phyloP scores from a whole-genome alignment of 2,797 vertebrate genomes.

The Cynodonichthys magdalenae region DNA sequence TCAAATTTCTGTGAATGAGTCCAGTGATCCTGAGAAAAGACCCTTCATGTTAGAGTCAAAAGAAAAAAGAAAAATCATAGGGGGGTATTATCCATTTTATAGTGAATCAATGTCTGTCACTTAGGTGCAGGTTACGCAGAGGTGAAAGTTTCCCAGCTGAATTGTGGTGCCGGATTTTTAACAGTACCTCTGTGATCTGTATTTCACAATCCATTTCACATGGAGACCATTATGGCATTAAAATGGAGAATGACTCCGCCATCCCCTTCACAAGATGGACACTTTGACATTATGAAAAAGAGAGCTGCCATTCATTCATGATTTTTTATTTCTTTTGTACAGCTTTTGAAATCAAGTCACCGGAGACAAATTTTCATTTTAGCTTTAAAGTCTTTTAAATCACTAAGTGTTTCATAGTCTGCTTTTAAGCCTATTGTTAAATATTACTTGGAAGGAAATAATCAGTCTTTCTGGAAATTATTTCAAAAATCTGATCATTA shows the following conservation, averaged over 20 bases:
- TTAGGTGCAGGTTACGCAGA: constrained; percentile 53
- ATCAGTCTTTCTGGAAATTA: constrained; percentile 30
- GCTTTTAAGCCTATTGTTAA: constrained; percentile 21
- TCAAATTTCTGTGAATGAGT: constrained; percentile 42
- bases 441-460: constrained; percentile 10
- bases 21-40: constrained; percentile 45
- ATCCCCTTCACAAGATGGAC: constrained; percentile 25
- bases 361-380: constrained; percentile 34
- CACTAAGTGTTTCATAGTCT: constrained; percentile 33
- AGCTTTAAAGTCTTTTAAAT: constrained; percentile 32
- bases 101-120: constrained; percentile 53
- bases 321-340: constrained; percentile 29
- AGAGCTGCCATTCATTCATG: constrained; percentile 36
- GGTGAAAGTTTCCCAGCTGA: constrained; percentile 61
- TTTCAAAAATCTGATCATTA: neutral
- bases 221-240: constrained; percentile 37
- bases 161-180: constrained; percentile 49
- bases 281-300: constrained; percentile 47
- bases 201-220: constrained; percentile 65
- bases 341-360: constrained; percentile 39
- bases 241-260: constrained; percentile 52
- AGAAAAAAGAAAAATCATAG: constrained; percentile 4
- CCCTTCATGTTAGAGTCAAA: constrained; percentile 40
- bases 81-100: constrained; percentile 39
- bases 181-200: constrained; percentile 45